These are phyloP conservation scores for Pristionchus exspectatus DNA, from an alignment of 2,888 invertebrate species.

Conservation along the genomic window DNA sequence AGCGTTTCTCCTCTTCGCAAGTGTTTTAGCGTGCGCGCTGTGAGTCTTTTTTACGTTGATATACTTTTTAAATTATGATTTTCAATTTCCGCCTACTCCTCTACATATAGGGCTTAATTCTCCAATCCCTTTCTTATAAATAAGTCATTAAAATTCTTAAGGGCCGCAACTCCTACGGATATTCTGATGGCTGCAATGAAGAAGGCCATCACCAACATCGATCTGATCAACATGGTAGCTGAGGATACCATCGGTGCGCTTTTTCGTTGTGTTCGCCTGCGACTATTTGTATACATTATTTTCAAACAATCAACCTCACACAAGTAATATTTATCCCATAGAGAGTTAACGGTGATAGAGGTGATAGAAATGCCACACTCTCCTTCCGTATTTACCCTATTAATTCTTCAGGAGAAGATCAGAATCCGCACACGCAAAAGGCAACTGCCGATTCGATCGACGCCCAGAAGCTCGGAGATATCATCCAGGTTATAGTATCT, in stretches of 20 bases:
- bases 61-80: no score
- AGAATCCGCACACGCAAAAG: slow-evolving; percentile 46
- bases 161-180: not conserved
- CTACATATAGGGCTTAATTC: no score
- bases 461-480: slow-evolving; percentile 50
- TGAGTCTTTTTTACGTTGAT: no score
- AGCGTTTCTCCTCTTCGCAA: not conserved
- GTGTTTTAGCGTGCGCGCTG: not conserved
- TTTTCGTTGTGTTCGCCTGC: no score
- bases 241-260: slow-evolving; percentile 18
- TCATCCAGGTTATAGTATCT: slow-evolving; percentile 21
- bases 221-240: slow-evolving; percentile 12
- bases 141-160: not conserved
- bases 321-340: not conserved
- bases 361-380: not conserved
- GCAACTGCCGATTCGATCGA: slow-evolving; percentile 21
- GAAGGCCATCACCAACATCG: slow-evolving; percentile 7
- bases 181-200: slow-evolving; percentile 11
- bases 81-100: no score
- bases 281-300: no score
- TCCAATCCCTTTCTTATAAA: no score
- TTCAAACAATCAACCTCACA: no score
- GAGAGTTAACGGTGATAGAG: not conserved
- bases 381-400: not conserved
- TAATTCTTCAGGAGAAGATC: slow-evolving; percentile 38